Percentiles rank a stretch among this genome's conserved stretches.
Evolutionary conservation across 2,797 vertebrate genomes (phyloP).

Genomic region (Benthosema pterotum): DNA sequence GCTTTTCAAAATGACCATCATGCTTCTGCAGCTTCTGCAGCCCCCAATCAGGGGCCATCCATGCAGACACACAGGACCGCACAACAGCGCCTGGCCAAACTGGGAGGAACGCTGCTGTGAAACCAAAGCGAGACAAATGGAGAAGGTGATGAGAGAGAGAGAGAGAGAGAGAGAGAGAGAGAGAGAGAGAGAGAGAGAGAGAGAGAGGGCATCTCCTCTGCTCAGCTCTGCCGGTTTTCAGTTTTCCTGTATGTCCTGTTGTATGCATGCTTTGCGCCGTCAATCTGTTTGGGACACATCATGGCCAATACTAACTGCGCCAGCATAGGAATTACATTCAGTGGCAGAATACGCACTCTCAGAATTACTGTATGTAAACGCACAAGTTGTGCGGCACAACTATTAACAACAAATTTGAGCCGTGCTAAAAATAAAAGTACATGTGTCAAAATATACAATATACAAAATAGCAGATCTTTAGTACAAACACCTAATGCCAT

Average conservation of each 20-base stretch:
- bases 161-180: not conserved
- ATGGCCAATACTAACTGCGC: not conserved
- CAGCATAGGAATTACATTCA: not conserved
- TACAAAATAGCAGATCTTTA: not conserved
- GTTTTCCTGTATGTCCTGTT: too few species aligned
- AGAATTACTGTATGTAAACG: too few species aligned
- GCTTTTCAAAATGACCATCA: constrained; percentile 48
- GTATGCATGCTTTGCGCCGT: not conserved
- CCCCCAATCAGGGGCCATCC: constrained; percentile 61
- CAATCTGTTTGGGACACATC: too few species aligned
- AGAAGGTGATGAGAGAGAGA: not conserved
- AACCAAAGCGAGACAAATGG: constrained; percentile 12
- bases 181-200: constrained; percentile 2
- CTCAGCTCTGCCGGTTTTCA: too few species aligned
- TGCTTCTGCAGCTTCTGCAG: constrained; percentile 48
- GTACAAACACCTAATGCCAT: too few species aligned
- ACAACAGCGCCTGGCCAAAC: constrained; percentile 18
- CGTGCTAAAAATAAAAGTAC: not conserved
- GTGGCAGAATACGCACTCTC: not conserved
- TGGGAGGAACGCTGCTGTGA: not conserved
- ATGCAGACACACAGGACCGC: constrained; percentile 47
- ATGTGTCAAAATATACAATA: too few species aligned
- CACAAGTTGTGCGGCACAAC: too few species aligned
- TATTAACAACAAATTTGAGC: too few species aligned
- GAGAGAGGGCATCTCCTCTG: not conserved